phyloP scores from a whole-genome alignment of 2,113 vertebrate genomes.

The Delphinapterus leucas region DNA sequence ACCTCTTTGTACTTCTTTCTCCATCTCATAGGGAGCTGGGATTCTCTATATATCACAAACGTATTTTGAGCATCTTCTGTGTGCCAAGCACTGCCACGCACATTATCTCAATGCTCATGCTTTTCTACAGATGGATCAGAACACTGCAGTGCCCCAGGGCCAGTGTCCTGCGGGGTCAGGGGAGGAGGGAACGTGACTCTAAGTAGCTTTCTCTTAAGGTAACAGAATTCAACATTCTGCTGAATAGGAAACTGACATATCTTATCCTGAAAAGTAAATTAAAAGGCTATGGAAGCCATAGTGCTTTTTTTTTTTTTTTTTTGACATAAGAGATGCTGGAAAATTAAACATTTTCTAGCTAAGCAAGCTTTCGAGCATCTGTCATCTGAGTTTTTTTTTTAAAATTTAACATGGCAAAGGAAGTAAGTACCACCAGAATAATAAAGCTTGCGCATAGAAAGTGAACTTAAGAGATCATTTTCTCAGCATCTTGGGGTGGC shows the following conservation, averaged over 20 bases:
- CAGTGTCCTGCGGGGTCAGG: neutral
- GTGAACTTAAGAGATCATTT: neutral
- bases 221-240: neutral
- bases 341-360: neutral
- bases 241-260: neutral
- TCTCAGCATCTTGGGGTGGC: neutral
- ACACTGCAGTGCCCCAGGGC: rapidly evolving
- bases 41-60: neutral
- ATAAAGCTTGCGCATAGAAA: neutral
- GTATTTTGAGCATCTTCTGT: neutral
- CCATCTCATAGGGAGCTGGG: neutral
- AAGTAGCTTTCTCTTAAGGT: neutral
- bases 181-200: neutral
- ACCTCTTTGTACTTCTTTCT: neutral
- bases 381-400: neutral
- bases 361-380: neutral
- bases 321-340: neutral
- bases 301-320: neutral
- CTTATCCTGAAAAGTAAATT: neutral
- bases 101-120: neutral
- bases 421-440: neutral
- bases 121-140: neutral
- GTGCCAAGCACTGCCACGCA: neutral
- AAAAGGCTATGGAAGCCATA: neutral
- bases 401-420: neutral